Conservation (phyloP, 1,140 invertebrate species). For the Atta cephalotes region DNA sequence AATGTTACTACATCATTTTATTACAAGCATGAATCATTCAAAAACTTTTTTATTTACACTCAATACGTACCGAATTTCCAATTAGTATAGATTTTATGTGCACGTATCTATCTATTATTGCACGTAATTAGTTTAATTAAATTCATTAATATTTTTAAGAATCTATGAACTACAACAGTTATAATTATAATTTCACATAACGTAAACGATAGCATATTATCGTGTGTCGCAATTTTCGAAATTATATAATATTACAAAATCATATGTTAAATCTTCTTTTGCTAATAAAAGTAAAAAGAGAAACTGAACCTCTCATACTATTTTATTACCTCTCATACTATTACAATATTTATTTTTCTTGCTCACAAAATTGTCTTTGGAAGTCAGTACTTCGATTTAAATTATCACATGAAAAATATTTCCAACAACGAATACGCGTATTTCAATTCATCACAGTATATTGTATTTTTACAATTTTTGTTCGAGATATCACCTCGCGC, state of each 20-base stretch:
- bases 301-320: background rate
- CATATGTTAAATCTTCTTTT: background rate
- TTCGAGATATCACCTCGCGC: slow-evolving; percentile 1
- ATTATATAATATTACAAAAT: slow-evolving; percentile 5
- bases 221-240: background rate
- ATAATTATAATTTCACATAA: background rate
- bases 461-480: slow-evolving; percentile 6
- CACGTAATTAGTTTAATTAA: background rate
- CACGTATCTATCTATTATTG: background rate
- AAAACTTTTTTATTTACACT: slow-evolving; percentile 6
- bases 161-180: background rate
- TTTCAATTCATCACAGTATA: background rate
- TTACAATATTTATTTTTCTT: background rate
- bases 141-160: background rate
- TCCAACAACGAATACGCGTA: background rate
- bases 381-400: background rate
- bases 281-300: background rate
- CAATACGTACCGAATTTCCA: slow-evolving; percentile 31
- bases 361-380: background rate
- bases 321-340: too few relatives aligned
- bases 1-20: slow-evolving; percentile 32
- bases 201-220: background rate
- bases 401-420: background rate
- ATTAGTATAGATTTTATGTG: slow-evolving; percentile 26
- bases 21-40: background rate